A percentile compares a stretch with the other conserved stretches of the same genome.
Evolutionary conservation across 2,888 invertebrate species (phyloP).

Genomic region (Mystacides longicornis): DNA sequence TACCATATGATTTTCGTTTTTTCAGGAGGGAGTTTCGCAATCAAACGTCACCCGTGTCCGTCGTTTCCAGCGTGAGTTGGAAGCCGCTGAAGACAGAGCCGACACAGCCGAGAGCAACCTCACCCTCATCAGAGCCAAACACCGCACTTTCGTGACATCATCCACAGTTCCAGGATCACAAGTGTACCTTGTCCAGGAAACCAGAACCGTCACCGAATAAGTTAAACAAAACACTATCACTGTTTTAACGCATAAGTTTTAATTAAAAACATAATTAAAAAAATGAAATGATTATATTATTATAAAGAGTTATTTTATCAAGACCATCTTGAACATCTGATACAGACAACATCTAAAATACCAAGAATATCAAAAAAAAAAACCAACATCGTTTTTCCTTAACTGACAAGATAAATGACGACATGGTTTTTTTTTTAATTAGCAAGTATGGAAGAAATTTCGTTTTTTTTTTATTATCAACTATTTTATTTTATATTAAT

Average conservation of each 20-base stretch:
- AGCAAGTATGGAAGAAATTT: slow-evolving; percentile 16
- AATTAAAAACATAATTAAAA: no score
- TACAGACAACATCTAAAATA: no score
- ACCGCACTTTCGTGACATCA: slow-evolving; percentile 95
- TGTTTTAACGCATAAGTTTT: no score
- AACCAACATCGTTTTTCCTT: not conserved
- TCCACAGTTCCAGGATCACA: slow-evolving; percentile 87
- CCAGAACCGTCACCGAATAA: slow-evolving; percentile 47
- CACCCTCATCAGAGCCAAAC: slow-evolving; percentile 93
- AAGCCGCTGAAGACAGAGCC: slow-evolving; percentile 95
- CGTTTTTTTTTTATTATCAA: no score
- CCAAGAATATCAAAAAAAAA: no score
- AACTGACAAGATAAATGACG: not conserved
- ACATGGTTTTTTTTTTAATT: no score
- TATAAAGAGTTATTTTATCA: no score
- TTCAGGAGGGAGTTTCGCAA: slow-evolving; percentile 82
- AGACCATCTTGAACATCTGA: no score
- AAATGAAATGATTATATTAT: no score
- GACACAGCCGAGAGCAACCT: slow-evolving; percentile 92
- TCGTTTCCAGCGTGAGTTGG: slow-evolving; percentile 96
- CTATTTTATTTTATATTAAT: slow-evolving; percentile 15
- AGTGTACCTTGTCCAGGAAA: slow-evolving; percentile 85
- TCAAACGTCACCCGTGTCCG: slow-evolving; percentile 93
- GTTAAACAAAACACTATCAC: no score
- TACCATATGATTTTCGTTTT: no score